Conservation (phyloP, 1,140 invertebrate genomes). For the Cardiocondyla obscurior region DNA sequence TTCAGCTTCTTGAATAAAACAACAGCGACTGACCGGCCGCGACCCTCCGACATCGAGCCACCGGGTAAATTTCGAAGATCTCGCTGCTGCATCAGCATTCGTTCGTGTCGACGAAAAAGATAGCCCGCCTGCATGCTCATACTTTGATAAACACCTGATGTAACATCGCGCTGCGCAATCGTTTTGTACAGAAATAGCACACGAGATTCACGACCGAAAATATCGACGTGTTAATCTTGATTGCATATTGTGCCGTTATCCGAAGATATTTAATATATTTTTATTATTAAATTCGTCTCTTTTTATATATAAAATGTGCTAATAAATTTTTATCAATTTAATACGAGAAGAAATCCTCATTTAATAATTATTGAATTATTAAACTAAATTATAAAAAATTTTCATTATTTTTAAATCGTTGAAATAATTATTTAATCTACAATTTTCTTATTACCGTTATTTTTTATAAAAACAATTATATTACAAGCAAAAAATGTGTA, state of each 20-base stretch:
- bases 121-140: slow-evolving; percentile 38
- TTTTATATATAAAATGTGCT: neutral
- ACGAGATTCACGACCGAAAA: slow-evolving; percentile 7
- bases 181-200: slow-evolving; percentile 5
- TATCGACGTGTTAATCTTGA: neutral
- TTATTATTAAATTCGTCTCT: neutral
- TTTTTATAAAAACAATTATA: neutral
- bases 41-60: slow-evolving; percentile 5
- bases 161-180: neutral
- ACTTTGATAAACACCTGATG: slow-evolving; percentile 33
- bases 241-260: too few relatives aligned
- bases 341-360: neutral
- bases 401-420: neutral
- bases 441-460: neutral
- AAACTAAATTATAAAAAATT: too few relatives aligned
- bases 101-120: slow-evolving; percentile 46
- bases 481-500: neutral
- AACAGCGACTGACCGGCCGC: slow-evolving; percentile 60
- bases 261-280: neutral
- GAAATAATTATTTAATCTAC: neutral
- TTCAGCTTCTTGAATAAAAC: slow-evolving; percentile 73
- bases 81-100: slow-evolving; percentile 37
- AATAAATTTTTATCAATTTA: neutral
- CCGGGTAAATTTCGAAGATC: slow-evolving; percentile 43
- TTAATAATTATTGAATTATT: too few relatives aligned